Evolutionary conservation across 2,888 invertebrate species (phyloP), one percentile per base, ranked within the genome.

Genomic region (Torymus tubicola): DNA sequence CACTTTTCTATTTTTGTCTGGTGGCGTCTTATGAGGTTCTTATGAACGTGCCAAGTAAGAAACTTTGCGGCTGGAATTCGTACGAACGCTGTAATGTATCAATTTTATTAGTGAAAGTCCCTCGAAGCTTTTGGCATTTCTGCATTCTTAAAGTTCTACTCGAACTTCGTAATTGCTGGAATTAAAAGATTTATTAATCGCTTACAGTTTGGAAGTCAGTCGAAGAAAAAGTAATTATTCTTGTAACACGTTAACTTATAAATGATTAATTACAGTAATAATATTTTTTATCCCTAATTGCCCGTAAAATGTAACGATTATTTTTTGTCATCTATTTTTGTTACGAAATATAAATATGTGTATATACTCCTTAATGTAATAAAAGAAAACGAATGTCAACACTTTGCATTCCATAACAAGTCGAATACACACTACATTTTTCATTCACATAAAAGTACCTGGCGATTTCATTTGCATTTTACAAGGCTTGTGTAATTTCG

Each of bases 101-200:
- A 81, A 81, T 78, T 78, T 81, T 81, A 81, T 75, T 75, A 63
- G 70, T 75, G 57, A 67, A 75, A 78, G 70, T 78, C 61, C 31
- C 65, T 69, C 13, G 57, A 74, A 60, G n/a, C 21, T 63, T 68
- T 18, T 5, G 57, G 42, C 52, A 11, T 21, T 58, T 52, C 64
- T 60, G 64, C 75, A 67, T 67, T 78, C 71, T 71, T 68, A 31
- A 12, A 50, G 4, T 55, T 64, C 52, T 60, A 53, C 42, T 31
- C 50, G 18, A 81, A 81, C 71, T 78, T 78, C 61, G 55, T 70
- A 74, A 81, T 81, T 74, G 63, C 74, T 31, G 67, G 63, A 76
- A 67, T 69, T 75, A 61, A 55, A 63, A 76, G 72, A 72, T 72
- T 76, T 80, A 68, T 76, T 61, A 69, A 74, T 64, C 18, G 12